Percentiles rank a stretch among this genome's conserved stretches.
Conservation (phyloP, 2,888 invertebrate genomes). For the Sepioteuthis lessoniana region DNA sequence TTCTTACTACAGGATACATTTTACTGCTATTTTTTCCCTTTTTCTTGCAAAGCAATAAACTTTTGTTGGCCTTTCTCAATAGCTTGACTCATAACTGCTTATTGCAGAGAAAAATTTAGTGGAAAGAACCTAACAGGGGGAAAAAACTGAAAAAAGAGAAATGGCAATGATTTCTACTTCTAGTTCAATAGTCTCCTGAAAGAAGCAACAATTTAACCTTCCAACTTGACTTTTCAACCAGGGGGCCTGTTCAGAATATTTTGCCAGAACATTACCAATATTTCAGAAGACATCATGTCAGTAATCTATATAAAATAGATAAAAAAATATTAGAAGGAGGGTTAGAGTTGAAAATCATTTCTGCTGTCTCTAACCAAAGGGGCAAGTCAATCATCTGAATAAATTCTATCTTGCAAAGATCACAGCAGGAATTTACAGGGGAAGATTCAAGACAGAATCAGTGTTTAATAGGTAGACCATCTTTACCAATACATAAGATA, state of each 20-base stretch:
- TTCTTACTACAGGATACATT: not conserved
- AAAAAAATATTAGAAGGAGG: not conserved
- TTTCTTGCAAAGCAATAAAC: not conserved
- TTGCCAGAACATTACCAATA: slow-evolving; percentile 33
- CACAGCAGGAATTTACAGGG: not conserved
- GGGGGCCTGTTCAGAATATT: not conserved
- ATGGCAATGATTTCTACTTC: not conserved
- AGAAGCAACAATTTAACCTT: slow-evolving; percentile 4
- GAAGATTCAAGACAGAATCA: not conserved
- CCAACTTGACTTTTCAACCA: not conserved
- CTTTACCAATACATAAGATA: not conserved
- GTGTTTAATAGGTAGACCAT: not conserved
- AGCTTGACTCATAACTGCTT: not conserved
- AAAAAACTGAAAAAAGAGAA: not conserved
- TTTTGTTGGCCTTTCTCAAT: not conserved
- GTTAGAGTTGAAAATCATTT: not conserved
- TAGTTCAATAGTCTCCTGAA: not conserved
- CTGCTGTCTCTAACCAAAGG: slow-evolving; percentile 18
- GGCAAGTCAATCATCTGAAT: not conserved
- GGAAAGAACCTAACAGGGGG: too few species aligned
- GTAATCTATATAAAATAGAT: slow-evolving; percentile 33
- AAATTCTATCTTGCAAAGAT: slow-evolving; percentile 1
- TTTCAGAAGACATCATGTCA: not conserved
- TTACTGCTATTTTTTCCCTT: not conserved
- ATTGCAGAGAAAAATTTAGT: not conserved